A percentile compares a stretch with the other conserved stretches of the same genome.
Conservation (phyloP, 2,888 invertebrate species). For the Ceraclea dissimilis region DNA sequence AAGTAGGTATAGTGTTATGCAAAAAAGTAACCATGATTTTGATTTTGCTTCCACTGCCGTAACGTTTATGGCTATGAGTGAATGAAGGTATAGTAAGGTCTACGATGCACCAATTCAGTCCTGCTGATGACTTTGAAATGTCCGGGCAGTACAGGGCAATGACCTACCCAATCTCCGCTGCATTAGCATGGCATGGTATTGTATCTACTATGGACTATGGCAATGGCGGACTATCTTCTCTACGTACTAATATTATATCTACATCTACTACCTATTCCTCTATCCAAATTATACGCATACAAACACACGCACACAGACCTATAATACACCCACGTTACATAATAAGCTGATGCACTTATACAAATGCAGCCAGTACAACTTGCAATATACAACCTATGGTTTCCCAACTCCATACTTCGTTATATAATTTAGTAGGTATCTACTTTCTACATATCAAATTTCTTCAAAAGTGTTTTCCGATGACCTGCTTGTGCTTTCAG, state of each 20-base stretch:
- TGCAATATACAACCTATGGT: neutral
- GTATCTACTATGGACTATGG: neutral
- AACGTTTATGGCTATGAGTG: no score
- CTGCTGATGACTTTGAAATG: constrained; percentile 38
- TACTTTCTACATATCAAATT: no score
- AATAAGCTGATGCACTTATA: constrained; percentile 28
- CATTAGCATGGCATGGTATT: constrained; percentile 45
- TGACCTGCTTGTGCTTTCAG: no score
- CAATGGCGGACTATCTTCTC: constrained; percentile 21
- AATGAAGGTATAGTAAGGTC: no score
- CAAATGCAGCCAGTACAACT: constrained; percentile 26
- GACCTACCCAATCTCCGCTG: constrained; percentile 52
- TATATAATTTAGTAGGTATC: no score
- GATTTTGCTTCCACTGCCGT: no score
- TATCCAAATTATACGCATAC: constrained; percentile 9
- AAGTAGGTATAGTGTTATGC: no score
- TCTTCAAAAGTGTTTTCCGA: no score
- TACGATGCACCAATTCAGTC: constrained; percentile 38
- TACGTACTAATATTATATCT: neutral
- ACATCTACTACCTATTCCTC: neutral
- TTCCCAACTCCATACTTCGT: neutral
- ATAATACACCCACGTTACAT: constrained; percentile 3
- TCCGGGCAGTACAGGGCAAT: constrained; percentile 47
- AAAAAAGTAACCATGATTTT: no score
- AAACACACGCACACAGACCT: constrained; percentile 12